Percentiles rank a stretch among this genome's conserved stretches.
Evolutionary conservation across 2,888 invertebrate genomes (phyloP).

Genomic region (Muscina levida): DNA sequence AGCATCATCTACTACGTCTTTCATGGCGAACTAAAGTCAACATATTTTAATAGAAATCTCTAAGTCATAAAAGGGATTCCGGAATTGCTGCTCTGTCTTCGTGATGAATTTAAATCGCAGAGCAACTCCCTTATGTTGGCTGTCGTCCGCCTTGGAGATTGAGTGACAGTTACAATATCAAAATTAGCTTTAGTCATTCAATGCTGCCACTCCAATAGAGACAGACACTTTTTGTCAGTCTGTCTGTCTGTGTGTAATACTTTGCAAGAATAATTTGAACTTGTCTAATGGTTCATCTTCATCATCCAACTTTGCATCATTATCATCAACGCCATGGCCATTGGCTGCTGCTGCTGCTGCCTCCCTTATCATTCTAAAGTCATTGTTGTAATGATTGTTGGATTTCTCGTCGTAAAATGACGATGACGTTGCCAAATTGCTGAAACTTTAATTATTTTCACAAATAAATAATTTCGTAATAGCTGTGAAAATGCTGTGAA

Average conservation of each 20-base stretch:
- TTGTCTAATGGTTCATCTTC: conserved; percentile 14
- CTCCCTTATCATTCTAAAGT: conserved; percentile 64
- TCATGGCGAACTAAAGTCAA: not conserved
- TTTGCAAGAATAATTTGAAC: conserved; percentile 43
- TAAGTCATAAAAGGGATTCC: no score
- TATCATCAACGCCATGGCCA: not conserved
- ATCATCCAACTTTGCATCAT: not conserved
- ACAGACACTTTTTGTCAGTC: conserved; percentile 19
- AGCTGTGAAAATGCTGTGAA: conserved; percentile 38
- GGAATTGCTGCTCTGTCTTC: conserved; percentile 18
- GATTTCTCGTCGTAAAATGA: conserved; percentile 60
- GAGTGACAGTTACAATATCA: conserved; percentile 52
- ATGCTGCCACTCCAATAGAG: not conserved
- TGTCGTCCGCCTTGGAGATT: conserved; percentile 52
- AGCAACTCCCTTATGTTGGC: not conserved
- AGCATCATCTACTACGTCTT: conserved; percentile 13
- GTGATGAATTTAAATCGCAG: conserved; percentile 46
- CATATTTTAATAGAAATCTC: conserved; percentile 24
- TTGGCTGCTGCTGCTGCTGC: not conserved
- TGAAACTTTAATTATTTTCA: conserved; percentile 77
- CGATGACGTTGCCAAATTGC: conserved; percentile 71
- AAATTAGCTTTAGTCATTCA: conserved; percentile 56
- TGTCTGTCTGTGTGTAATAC: not conserved
- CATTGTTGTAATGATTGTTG: conserved; percentile 76
- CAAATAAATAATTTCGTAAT: conserved; percentile 65